Evolutionary conservation across 1,140 invertebrate genomes (phyloP), one percentile per base, ranked within the genome.

Genomic region (Latrodectus geometricus): DNA sequence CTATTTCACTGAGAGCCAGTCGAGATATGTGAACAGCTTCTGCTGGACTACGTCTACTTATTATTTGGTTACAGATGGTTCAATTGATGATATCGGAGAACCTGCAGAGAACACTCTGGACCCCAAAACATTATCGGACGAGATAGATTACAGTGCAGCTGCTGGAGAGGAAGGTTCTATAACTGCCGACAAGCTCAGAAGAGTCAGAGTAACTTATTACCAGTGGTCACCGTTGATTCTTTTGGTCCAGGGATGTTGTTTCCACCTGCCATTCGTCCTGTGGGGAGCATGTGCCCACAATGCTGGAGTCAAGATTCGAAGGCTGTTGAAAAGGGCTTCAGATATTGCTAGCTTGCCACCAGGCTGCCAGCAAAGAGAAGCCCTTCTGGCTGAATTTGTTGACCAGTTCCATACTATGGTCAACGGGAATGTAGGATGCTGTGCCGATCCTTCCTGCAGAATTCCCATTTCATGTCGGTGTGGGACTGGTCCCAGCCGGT

Each of bases 211-310:
- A 20, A 90, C 90, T 80, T 93, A 93, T 88, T 93, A 93, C 88
- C 93, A 93, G 88, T 93, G 93, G 93, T 92, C 93, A 9, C 93
- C 93, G 8, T 91, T 93, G 50, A 92, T 93, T 85, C 88, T 93
- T 15, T 88, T 93, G 48, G 90, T 93, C 5, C 92, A 93, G 89
- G 93, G 92, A 8, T 90, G 92, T 49, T 90, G 93, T 76, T 93
- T 93, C 89, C 93, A 93, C 88, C 81, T 93, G 79, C 93, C 93
- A 0, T 92, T 93, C 85, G 91, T 93, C 17, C 90, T 93, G 20
- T 93, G 93, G 93, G 90, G 92, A 54, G 89, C 89, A n/a, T 90
- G 90, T 56, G 91, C 91, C 9, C 89, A 90, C 72, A 91, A 90
- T 79, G 90, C 90, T 0, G 91, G 91, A 21, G 90, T 91, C 35